Evolutionary conservation across 2,797 vertebrate species (phyloP), one percentile per base, ranked within the genome.

Genomic region (Selene dorsalis): DNA sequence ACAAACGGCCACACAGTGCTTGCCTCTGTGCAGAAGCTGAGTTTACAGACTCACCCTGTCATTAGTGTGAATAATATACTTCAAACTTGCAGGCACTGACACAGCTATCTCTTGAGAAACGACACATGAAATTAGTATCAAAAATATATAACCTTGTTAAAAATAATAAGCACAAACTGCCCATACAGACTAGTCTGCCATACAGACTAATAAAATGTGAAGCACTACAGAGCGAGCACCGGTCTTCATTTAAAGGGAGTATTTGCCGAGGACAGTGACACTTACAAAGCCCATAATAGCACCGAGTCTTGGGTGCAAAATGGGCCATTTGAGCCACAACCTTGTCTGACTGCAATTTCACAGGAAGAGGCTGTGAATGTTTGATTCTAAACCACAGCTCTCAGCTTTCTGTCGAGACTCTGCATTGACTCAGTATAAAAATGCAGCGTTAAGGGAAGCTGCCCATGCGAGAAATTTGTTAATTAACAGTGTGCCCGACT

Each of bases 401-500:
- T 81, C 69, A 66, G 83, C 77, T 79, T 75, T 79, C 79, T 79
- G 79, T 82, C 76, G 79, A 76, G 79, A 74, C 69, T 77, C 78
- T 85, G 83, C 73, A 88, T 70, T 72, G 82, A 75, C 76, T 90
- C 55, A 0, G 73, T 77, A 30, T 78, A 76, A 88, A 89, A 91
- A 90, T 79, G 84, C 88, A 84, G 78, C 58, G 9, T 90, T 93
- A 87, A 91, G 73, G 67, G 60, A 77, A 89, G 80, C 78, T 80
- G 77, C 82, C 75, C 91, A 92, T 83, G 92, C 86, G 69, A 87
- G 83, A 90, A 85, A 93, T 90, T 81, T 91, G 88, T 89, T 93
- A 90, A 94, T 94, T 94, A 94, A 91, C 85, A 87, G 75, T 84
- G 79, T 84, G 78, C 85, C 87, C 71, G 74, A 86, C 87, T 90